Conservation (phyloP, 2,797 vertebrate genomes). For the Merluccius polli region DNA sequence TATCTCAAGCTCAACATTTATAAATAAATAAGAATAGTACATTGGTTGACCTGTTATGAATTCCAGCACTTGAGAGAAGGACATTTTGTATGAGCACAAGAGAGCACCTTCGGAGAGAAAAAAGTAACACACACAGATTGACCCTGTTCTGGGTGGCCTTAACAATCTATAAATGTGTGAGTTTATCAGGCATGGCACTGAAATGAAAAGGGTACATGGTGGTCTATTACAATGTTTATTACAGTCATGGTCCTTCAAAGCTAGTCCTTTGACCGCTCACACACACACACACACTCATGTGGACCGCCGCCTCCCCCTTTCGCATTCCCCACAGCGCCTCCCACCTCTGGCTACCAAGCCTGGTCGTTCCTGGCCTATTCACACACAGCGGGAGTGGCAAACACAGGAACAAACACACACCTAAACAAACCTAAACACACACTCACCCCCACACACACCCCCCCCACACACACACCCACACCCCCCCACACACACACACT, state of each 20-base stretch:
- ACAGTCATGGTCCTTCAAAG: neutral
- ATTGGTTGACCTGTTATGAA: neutral
- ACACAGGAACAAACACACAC: neutral
- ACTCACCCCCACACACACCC: neutral
- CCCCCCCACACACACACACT: conserved; percentile 19
- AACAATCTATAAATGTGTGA: too few relatives aligned
- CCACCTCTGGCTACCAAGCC: conserved; percentile 39
- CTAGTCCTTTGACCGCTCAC: neutral
- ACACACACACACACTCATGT: neutral
- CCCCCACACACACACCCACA: conserved; percentile 1
- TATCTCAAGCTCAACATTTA: neutral
- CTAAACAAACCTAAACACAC: neutral
- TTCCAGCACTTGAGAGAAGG: neutral
- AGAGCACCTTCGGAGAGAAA: neutral
- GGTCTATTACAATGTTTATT: neutral
- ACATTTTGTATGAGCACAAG: neutral
- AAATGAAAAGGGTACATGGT: too few relatives aligned
- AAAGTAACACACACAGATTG: neutral
- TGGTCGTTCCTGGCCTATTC: conserved; percentile 45
- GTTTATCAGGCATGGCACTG: too few relatives aligned
- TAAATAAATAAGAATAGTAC: neutral
- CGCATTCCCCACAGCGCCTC: conserved; percentile 29
- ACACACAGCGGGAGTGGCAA: conserved; percentile 15
- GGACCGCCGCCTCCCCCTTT: conserved; percentile 45
- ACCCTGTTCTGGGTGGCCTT: too few relatives aligned